These are phyloP conservation scores for Otis tarda DNA, from an alignment of 2,113 vertebrate genomes.

Conservation along the genomic window DNA sequence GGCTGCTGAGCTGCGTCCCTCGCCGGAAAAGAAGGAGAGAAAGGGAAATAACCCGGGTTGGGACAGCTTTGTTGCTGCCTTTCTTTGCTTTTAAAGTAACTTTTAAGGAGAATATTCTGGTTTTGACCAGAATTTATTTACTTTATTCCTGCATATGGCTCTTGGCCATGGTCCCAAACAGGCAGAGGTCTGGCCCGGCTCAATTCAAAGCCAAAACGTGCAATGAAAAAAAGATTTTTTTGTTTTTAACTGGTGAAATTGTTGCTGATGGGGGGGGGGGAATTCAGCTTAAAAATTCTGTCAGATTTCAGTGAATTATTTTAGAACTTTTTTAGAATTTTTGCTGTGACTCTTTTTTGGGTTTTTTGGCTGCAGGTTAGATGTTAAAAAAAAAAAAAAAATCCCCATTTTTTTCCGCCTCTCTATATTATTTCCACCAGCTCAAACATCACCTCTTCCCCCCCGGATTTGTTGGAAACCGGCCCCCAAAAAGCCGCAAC, in stretches of 20 bases:
- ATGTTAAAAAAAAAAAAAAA: not conserved
- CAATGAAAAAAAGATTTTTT: not conserved
- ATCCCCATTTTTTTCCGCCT: rapidly evolving
- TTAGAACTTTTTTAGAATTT: slow-evolving; percentile 6
- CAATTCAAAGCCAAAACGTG: slow-evolving; percentile 42
- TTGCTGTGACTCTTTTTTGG: not conserved
- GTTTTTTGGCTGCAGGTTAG: not conserved
- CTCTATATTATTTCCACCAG: not conserved
- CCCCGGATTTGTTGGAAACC: not conserved
- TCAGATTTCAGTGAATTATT: slow-evolving; percentile 24
- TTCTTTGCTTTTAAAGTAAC: slow-evolving; percentile 29
- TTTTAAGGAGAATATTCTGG: slow-evolving; percentile 59
- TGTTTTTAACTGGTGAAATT: slow-evolving; percentile 1
- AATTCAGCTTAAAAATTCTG: not conserved
- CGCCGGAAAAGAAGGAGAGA: not conserved
- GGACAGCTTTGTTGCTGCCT: not conserved
- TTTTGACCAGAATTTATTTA: slow-evolving; percentile 65
- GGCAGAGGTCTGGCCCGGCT: slow-evolving; percentile 53
- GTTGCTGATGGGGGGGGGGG: not conserved
- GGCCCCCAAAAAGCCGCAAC: not conserved
- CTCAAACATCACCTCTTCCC: not conserved
- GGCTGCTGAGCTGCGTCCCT: not conserved
- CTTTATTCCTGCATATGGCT: slow-evolving; percentile 55
- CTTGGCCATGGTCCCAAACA: slow-evolving; percentile 52
- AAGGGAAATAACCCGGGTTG: not conserved